phyloP scores from a whole-genome alignment of 2,888 invertebrate genomes.

The Lithophane semibrunnea region DNA sequence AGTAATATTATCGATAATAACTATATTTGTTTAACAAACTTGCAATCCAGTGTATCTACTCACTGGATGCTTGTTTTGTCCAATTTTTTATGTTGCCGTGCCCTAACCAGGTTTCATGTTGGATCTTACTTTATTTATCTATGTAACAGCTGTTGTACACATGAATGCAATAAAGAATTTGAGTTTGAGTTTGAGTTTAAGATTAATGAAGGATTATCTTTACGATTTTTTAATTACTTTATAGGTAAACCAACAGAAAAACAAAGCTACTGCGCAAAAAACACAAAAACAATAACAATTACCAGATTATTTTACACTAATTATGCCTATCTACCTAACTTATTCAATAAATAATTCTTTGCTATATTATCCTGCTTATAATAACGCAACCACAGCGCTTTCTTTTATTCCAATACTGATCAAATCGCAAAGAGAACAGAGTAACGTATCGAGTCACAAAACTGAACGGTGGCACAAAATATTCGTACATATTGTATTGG shows the following conservation, averaged over 20 bases:
- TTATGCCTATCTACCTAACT: background rate
- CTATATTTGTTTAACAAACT: too few species aligned
- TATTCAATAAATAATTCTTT: background rate
- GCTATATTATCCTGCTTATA: background rate
- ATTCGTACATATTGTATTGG: conserved; percentile 23
- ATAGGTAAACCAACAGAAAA: conserved; percentile 32
- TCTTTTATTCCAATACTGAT: background rate
- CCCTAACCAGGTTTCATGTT: too few species aligned
- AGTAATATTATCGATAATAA: too few species aligned
- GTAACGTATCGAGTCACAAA: background rate
- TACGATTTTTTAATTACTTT: conserved; percentile 6
- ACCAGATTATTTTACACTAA: background rate
- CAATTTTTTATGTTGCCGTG: too few species aligned
- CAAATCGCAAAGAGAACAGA: conserved; percentile 12
- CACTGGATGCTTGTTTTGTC: too few species aligned
- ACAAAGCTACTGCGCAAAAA: conserved; percentile 27
- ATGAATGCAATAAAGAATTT: too few species aligned
- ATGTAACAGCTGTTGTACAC: too few species aligned
- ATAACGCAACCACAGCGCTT: background rate
- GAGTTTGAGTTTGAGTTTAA: too few species aligned
- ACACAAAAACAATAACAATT: conserved; percentile 9
- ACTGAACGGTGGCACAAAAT: conserved; percentile 25
- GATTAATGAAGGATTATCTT: conserved; percentile 12
- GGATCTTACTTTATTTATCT: too few species aligned
- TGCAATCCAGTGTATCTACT: too few species aligned